These are phyloP conservation scores for Orcinus orca DNA, from an alignment of 2,113 vertebrate genomes.

Conservation along the genomic window DNA sequence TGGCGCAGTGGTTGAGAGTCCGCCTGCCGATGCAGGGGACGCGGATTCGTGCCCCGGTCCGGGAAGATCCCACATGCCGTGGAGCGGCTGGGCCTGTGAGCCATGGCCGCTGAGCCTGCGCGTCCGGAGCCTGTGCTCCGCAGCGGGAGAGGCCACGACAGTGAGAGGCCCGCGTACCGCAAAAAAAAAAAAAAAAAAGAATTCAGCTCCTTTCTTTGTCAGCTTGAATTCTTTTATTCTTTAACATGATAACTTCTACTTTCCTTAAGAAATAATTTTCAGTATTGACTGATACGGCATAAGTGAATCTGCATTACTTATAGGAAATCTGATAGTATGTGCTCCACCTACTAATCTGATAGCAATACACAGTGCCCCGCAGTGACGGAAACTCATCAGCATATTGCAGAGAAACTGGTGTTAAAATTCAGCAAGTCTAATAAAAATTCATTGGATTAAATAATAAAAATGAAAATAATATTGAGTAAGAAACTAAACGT, in stretches of 20 bases:
- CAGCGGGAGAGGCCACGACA: no score
- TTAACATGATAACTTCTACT: background rate
- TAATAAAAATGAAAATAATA: conserved; percentile 47
- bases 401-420: background rate
- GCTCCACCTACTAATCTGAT: background rate
- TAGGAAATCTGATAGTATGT: background rate
- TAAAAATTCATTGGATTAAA: conserved; percentile 43
- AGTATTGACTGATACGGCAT: background rate
- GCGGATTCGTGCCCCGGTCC: no score
- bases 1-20: no score
- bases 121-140: no score
- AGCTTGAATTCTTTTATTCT: background rate
- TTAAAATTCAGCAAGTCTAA: conserved; percentile 35
- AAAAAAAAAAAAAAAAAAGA: background rate
- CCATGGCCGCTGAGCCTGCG: no score
- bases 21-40: no score
- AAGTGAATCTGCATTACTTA: conserved; percentile 48
- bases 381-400: conserved; percentile 23
- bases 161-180: no score
- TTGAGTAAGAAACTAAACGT: conserved; percentile 12
- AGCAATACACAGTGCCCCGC: background rate
- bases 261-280: conserved; percentile 38
- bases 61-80: no score
- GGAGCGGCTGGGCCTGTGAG: no score
- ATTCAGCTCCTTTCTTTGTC: background rate